These are phyloP conservation scores for Petroica traversi DNA, from an alignment of 2,113 vertebrate species.

Conservation along the genomic window DNA sequence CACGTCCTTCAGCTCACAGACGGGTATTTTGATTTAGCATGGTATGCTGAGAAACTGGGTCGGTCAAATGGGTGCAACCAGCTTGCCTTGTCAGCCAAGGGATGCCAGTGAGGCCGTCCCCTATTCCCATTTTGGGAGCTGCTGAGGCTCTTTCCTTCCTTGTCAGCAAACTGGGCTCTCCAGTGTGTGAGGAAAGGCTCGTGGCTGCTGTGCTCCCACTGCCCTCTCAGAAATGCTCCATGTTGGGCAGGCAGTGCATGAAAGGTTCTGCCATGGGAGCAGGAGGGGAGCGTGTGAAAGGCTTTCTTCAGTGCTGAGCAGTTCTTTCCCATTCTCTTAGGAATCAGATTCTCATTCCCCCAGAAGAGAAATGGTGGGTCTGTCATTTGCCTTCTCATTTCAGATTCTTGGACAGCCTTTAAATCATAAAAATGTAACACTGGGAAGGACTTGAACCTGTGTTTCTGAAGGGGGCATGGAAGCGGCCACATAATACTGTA, in stretches of 20 bases:
- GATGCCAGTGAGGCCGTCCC: accelerated
- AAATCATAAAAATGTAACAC: background rate
- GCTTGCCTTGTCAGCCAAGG: background rate
- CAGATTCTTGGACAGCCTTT: background rate
- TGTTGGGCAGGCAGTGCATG: background rate
- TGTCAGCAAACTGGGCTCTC: background rate
- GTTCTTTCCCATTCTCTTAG: background rate
- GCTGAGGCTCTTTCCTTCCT: background rate
- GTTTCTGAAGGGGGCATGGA: background rate
- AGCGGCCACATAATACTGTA: background rate
- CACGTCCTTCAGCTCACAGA: background rate
- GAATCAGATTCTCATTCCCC: background rate
- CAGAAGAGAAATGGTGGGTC: background rate
- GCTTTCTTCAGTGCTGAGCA: background rate
- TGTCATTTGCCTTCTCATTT: background rate
- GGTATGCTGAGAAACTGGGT: background rate
- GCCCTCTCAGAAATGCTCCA: background rate
- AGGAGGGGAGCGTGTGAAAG: accelerated
- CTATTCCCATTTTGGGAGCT: background rate
- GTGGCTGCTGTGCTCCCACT: background rate
- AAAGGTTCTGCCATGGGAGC: background rate
- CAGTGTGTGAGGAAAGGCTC: background rate
- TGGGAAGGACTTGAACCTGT: background rate
- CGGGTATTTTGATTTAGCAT: background rate
- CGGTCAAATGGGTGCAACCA: background rate